A percentile compares a stretch with the other conserved stretches of the same genome.
Evolutionary conservation across 2,113 vertebrate genomes (phyloP).

Genomic region (Thalassarche chlororhynchos): DNA sequence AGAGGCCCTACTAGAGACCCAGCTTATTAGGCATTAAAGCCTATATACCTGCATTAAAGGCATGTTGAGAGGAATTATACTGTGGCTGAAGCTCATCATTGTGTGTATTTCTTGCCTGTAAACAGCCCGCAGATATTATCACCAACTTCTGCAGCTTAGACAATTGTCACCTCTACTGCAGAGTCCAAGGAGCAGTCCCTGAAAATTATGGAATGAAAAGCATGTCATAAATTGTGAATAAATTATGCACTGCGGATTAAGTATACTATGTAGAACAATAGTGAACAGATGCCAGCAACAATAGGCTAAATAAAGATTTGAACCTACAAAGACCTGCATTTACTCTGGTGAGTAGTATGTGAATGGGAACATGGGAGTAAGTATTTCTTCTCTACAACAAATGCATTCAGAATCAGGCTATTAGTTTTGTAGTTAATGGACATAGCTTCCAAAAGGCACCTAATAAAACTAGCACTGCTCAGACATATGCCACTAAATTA

Average conservation of each 20-base stretch:
- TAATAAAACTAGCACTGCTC: neutral
- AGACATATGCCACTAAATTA: slow-evolving; percentile 12
- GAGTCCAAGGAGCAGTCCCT: neutral
- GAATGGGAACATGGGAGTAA: neutral
- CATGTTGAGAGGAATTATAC: neutral
- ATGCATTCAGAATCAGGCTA: neutral
- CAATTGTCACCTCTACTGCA: neutral
- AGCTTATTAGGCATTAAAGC: neutral
- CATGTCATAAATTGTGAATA: neutral
- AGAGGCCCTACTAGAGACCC: neutral
- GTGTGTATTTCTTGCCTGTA: neutral
- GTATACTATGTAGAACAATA: neutral
- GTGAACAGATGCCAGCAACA: neutral
- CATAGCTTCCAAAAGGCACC: neutral
- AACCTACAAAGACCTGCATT: neutral
- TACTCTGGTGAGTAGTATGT: neutral
- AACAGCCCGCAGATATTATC: neutral
- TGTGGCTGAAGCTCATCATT: neutral
- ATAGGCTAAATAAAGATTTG: neutral
- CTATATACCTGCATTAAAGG: neutral
- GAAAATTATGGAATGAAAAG: neutral
- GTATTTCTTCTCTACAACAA: neutral
- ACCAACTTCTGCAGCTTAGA: neutral
- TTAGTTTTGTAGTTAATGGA: neutral
- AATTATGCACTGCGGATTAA: neutral